A percentile compares a stretch with the other conserved stretches of the same genome.
phyloP scores from a whole-genome alignment of 2,113 vertebrate species.

The Mus musculus region GRCm39 chr9:45853001-45853500 shows the following conservation, averaged over 20 bases:
- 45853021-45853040: neutral
- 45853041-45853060: neutral
- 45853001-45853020: neutral
- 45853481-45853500: constrained; percentile 95
- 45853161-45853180: constrained; percentile 92
- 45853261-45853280: constrained; percentile 95
- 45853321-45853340: neutral
- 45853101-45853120: neutral
- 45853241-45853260: constrained; percentile 96
- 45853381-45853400: constrained; percentile 7
- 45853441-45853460: neutral
- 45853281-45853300: constrained; percentile 80
- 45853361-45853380: neutral
- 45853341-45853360: neutral
- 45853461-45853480: neutral
- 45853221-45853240: constrained; percentile 98
- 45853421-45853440: neutral
- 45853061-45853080: neutral
- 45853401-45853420: neutral
- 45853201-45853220: constrained; percentile 99
- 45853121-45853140: neutral
- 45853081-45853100: neutral
- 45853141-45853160: neutral
- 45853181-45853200: constrained; percentile 99
- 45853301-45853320: neutral